Conservation (phyloP, 92 coral and sea anemone species). For the Heteractis magnifica region DNA sequence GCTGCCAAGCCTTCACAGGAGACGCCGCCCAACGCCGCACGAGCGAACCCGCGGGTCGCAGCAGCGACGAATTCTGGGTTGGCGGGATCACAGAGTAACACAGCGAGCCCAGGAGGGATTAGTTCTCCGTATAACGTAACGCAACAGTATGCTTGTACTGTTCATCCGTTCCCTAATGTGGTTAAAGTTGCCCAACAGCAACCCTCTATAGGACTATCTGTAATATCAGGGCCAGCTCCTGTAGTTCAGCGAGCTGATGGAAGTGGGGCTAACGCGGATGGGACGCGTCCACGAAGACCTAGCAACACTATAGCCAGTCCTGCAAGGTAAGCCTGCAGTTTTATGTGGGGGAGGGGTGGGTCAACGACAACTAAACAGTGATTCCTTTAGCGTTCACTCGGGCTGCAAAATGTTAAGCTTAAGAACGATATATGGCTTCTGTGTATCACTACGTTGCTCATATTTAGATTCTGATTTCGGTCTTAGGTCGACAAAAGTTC, state of each 20-base stretch:
- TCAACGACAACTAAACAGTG: not conserved
- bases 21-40: constrained; percentile 48
- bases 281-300: constrained; percentile 16
- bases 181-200: constrained; percentile 79
- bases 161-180: constrained; percentile 71
- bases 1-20: constrained; percentile 63
- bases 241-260: constrained; percentile 67
- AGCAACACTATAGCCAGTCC: constrained; percentile 34
- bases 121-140: constrained; percentile 50
- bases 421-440: no score
- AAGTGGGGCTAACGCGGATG: constrained; percentile 15
- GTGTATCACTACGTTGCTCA: not conserved
- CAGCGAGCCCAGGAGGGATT: constrained; percentile 58
- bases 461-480: not conserved
- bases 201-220: constrained; percentile 75
- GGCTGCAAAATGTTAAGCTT: not conserved
- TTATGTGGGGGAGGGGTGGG: not conserved
- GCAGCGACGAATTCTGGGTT: constrained; percentile 22
- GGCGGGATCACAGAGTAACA: constrained; percentile 65
- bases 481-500: constrained; percentile 73
- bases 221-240: constrained; percentile 99
- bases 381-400: not conserved
- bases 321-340: constrained; percentile 7
- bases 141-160: constrained; percentile 84
- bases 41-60: constrained; percentile 58